These are phyloP conservation scores for Melanophora roralis DNA, from an alignment of 2,888 invertebrate species.

Conservation along the genomic window DNA sequence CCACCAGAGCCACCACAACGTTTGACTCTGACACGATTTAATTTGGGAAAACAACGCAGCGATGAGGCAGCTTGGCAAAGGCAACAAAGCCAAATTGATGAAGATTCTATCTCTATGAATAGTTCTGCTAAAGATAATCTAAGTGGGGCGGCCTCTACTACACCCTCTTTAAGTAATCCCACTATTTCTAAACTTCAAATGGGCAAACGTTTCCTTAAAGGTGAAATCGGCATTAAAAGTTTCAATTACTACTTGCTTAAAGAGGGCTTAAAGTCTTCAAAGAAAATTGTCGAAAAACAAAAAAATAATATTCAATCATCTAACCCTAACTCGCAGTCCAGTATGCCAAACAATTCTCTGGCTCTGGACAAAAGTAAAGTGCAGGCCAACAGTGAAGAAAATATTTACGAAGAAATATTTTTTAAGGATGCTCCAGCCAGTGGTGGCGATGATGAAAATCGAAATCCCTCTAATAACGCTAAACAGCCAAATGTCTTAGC, in stretches of 20 bases:
- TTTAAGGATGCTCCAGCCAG: constrained; percentile 72
- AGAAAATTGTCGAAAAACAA: constrained; percentile 74
- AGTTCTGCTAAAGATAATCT: constrained; percentile 66
- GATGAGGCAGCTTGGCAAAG: constrained; percentile 63
- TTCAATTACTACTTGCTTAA: constrained; percentile 77
- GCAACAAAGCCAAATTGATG: constrained; percentile 55
- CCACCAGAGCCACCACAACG: constrained; percentile 59
- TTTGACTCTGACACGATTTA: constrained; percentile 44
- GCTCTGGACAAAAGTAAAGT: constrained; percentile 65
- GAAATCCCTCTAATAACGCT: constrained; percentile 44
- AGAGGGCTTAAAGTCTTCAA: constrained; percentile 76
- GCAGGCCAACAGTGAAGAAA: constrained; percentile 75
- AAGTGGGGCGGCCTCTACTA: constrained; percentile 63
- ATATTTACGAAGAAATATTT: constrained; percentile 77
- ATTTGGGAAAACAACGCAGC: constrained; percentile 65
- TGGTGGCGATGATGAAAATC: constrained; percentile 65
- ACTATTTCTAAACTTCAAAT: constrained; percentile 73
- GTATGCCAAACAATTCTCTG: not conserved
- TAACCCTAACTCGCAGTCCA: not conserved
- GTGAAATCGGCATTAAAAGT: constrained; percentile 77
- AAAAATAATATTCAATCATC: constrained; percentile 62
- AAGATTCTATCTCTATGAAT: constrained; percentile 68
- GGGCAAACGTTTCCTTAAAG: constrained; percentile 75
- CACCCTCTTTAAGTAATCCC: constrained; percentile 63
- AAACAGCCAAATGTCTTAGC: not conserved